These are phyloP conservation scores for Onychorhynchus coronatus DNA, from an alignment of 2,113 vertebrate genomes.

Conservation along the genomic window DNA sequence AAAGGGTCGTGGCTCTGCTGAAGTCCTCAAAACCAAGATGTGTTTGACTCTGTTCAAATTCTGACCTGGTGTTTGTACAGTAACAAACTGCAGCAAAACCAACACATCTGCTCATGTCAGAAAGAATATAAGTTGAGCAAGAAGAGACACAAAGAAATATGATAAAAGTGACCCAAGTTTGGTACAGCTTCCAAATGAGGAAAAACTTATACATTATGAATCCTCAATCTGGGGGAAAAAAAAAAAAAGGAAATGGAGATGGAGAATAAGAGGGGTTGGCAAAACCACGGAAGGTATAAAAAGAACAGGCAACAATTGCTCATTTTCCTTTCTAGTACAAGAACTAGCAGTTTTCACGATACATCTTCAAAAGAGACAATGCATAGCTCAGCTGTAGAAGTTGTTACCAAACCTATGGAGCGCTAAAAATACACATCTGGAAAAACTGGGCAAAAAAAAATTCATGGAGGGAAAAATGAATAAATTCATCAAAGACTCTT, in stretches of 20 bases:
- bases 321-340: background rate
- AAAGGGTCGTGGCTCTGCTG: background rate
- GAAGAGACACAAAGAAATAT: background rate
- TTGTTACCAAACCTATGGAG: background rate
- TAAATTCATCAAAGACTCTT: background rate
- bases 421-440: background rate
- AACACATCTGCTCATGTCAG: background rate
- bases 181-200: background rate
- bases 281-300: background rate
- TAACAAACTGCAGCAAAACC: background rate
- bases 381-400: rapidly evolving
- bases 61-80: background rate
- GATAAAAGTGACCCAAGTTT: background rate
- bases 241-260: background rate
- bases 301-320: background rate
- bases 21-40: background rate
- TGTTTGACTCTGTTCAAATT: background rate
- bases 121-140: background rate
- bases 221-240: background rate
- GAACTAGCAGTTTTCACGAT: background rate
- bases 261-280: background rate
- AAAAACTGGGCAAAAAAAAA: background rate
- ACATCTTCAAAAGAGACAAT: background rate
- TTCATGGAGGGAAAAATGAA: rapidly evolving
- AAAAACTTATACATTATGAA: rapidly evolving